Evolutionary conservation across 2,113 vertebrate genomes (phyloP).

Genomic region (Rhynchomys soricoides): DNA sequence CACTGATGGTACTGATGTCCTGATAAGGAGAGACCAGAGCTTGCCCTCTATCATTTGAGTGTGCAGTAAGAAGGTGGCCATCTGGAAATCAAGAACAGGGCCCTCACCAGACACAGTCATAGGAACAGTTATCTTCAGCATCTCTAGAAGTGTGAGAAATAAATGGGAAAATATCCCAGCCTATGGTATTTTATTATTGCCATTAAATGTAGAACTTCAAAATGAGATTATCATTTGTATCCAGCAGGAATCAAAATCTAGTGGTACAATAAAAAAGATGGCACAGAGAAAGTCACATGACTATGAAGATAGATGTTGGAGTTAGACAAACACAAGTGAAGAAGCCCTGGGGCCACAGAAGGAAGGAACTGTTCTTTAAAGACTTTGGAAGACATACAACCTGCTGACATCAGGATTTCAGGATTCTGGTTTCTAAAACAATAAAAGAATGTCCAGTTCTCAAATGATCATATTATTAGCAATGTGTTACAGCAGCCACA

Average conservation of each 20-base stretch:
- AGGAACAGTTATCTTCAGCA: not conserved
- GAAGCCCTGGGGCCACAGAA: not conserved
- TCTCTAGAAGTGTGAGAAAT: not conserved
- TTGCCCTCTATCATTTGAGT: not conserved
- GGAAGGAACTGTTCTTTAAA: not conserved
- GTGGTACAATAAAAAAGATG: not conserved
- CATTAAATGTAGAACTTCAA: not conserved
- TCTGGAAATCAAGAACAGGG: not conserved
- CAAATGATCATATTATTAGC: not conserved
- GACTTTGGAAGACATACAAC: not conserved
- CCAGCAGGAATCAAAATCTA: not conserved
- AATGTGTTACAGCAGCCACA: slow-evolving; percentile 20
- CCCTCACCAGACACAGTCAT: not conserved
- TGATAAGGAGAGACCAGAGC: not conserved
- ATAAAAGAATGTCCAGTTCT: not conserved
- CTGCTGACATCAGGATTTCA: not conserved
- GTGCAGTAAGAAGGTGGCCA: not conserved
- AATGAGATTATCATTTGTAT: slow-evolving; percentile 5
- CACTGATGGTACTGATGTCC: not conserved
- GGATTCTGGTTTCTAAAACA: not conserved
- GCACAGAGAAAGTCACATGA: not conserved
- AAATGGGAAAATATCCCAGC: not conserved
- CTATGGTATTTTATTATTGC: not conserved
- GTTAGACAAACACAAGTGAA: not conserved
- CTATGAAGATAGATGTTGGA: not conserved